Percentiles rank a stretch among this genome's conserved stretches.
These are phyloP conservation scores for Apostichopus leukothele DNA, from an alignment of 53 echinoderm and acorn worm species.

Conservation along the genomic window DNA sequence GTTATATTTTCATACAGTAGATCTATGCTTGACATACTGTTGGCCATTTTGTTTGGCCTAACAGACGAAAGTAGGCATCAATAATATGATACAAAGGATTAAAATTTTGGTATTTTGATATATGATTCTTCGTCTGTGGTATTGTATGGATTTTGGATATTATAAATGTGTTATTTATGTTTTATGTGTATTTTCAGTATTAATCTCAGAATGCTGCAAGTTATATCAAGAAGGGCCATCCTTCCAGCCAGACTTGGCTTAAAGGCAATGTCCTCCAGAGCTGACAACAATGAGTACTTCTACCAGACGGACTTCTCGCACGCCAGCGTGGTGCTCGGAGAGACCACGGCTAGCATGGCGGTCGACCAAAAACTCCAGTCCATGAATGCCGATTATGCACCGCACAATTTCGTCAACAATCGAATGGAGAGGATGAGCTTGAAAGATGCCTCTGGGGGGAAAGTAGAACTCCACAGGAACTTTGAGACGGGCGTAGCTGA, in stretches of 20 bases:
- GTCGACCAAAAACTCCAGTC: constrained; percentile 62
- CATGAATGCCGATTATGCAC: constrained; percentile 52
- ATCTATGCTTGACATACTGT: no score
- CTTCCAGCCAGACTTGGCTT: neutral
- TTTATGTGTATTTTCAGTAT: neutral
- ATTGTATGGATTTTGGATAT: no score
- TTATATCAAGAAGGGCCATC: neutral
- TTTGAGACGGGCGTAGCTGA: constrained; percentile 80
- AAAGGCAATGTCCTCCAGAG: constrained; percentile 4
- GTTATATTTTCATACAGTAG: no score
- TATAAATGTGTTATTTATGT: neutral
- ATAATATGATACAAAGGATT: no score
- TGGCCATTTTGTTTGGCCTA: no score
- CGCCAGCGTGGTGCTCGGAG: constrained; percentile 71
- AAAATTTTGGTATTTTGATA: no score
- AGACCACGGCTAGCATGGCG: constrained; percentile 67
- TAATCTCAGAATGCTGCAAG: neutral
- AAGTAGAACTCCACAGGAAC: constrained; percentile 62
- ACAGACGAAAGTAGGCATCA: no score
- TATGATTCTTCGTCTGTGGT: no score
- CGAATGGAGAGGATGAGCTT: constrained; percentile 55
- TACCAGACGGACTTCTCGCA: constrained; percentile 78
- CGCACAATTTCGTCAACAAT: constrained; percentile 74
- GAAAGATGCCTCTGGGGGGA: constrained; percentile 67
- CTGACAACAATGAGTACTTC: constrained; percentile 41